Percentiles rank a stretch among this genome's conserved stretches.
These are phyloP conservation scores for Ooceraea biroi DNA, from an alignment of 1,140 invertebrate genomes.

Conservation along the genomic window DNA sequence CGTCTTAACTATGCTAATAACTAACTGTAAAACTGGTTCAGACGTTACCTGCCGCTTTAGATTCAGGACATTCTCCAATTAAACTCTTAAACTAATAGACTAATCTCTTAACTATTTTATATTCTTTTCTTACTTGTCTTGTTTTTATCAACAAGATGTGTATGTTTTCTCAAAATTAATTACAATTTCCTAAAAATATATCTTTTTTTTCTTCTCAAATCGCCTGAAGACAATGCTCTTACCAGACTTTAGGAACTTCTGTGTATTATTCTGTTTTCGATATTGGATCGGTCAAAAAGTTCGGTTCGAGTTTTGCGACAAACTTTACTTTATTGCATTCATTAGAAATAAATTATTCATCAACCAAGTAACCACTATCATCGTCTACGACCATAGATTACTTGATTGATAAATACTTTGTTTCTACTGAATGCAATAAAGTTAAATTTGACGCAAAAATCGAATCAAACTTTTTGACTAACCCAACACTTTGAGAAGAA, in stretches of 20 bases:
- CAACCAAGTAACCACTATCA: too few species aligned
- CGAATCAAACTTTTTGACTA: too few species aligned
- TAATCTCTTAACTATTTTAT: slow-evolving; percentile 7
- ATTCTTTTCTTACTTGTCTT: slow-evolving; percentile 4
- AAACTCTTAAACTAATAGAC: slow-evolving; percentile 33
- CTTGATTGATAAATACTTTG: too few species aligned
- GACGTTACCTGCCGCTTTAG: slow-evolving; percentile 28
- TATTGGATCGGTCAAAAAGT: too few species aligned
- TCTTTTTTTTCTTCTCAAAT: neutral
- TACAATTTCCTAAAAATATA: slow-evolving; percentile 26
- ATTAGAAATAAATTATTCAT: too few species aligned
- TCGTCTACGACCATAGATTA: too few species aligned
- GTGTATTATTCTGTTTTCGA: slow-evolving; percentile 21
- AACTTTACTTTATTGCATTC: too few species aligned
- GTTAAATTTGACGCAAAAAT: too few species aligned
- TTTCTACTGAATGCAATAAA: too few species aligned
- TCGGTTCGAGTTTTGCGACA: too few species aligned
- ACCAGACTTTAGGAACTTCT: slow-evolving; percentile 42
- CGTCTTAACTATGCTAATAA: slow-evolving; percentile 67
- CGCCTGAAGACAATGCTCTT: slow-evolving; percentile 20
- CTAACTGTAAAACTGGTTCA: slow-evolving; percentile 52
- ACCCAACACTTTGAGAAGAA: slow-evolving; percentile 4
- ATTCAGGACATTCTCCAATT: slow-evolving; percentile 14
- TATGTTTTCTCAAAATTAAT: slow-evolving; percentile 32
- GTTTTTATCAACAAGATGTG: slow-evolving; percentile 25